Evolutionary conservation across 2,113 vertebrate genomes (phyloP), one percentile per base, ranked within the genome.

Genomic region (Callopanchax toddi): DNA sequence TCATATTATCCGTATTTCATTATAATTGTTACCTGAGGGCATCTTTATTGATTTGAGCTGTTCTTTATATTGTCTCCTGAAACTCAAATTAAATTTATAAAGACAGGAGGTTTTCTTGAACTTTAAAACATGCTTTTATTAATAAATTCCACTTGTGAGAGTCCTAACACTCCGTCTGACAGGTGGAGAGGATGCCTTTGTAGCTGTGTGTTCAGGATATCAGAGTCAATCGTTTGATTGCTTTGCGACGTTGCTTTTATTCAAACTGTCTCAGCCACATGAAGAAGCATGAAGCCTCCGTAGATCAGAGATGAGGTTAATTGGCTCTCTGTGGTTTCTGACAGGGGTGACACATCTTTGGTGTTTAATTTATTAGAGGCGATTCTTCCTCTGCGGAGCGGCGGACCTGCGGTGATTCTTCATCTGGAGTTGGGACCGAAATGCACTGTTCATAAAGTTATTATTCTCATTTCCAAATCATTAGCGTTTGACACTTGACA

Each of bases 311-410:
- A 67, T 9, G 1, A 70, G 64, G 60, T 51, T 78, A 85, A 87
- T 74, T 80, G 84, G 39, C 61, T 77, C 57, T 75, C 53, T 43
- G 67, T 51, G 32, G 43, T 54, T 67, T 83, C 64, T 51, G 21
- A 59, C 70, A 81, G 59, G 60, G 26, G 59, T 58, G 65, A 48
- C 64, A 76, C 53, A 39, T 68, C 61, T 64, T 22, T 45, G 42
- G n/a, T 11, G 43, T 81, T 84, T 86, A 78, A 88, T 88, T 81
- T 72, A 85, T 85, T 60, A 76, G 36, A n/a, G 45, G 18, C 6
- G 50, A 34, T 73, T 71, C 62, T 70, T 71, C 42, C 39, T 79
- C 40, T 56, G 67, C 44, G 50, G 62, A 25, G 64, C 48, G 43
- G 29, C 26, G 60, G 26, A 78, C 29, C 11, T 17, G 0, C 36